A percentile compares a stretch with the other conserved stretches of the same genome.
These are phyloP conservation scores for Drosophila simulans DNA, from an alignment of 1,140 invertebrate genomes.

Conservation along the genomic window DNA sequence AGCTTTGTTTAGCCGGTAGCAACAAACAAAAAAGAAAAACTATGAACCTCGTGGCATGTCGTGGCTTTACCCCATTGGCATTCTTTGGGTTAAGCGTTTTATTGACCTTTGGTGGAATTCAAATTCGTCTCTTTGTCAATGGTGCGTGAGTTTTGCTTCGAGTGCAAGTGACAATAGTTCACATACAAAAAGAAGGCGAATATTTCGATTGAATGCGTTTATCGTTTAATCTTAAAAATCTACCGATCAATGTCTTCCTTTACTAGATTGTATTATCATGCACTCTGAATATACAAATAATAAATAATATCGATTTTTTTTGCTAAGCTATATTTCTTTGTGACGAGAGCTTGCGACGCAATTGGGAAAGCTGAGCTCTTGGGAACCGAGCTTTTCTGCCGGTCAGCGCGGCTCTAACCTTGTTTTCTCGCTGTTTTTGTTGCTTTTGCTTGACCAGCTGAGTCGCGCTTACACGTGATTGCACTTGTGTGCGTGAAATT, in stretches of 20 bases:
- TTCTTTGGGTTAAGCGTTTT: constrained; percentile 61
- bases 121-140: constrained; percentile 46
- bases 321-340: constrained; percentile 5
- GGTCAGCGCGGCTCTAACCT: constrained; percentile 57
- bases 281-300: not conserved
- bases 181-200: not conserved
- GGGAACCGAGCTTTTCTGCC: constrained; percentile 74
- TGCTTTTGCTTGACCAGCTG: constrained; percentile 73
- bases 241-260: not conserved
- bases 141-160: constrained; percentile 2
- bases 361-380: constrained; percentile 67
- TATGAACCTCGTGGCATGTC: constrained; percentile 44
- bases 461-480: constrained; percentile 30
- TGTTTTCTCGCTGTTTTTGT: constrained; percentile 38
- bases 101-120: constrained; percentile 62
- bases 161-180: constrained; percentile 25
- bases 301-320: not conserved
- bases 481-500: constrained; percentile 54
- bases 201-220: too few species aligned
- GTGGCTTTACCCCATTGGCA: constrained; percentile 35
- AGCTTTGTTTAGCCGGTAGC: constrained; percentile 41
- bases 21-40: constrained; percentile 11
- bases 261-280: too few species aligned
- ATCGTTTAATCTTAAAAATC: not conserved
- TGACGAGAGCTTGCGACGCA: constrained; percentile 59